A percentile compares a stretch with the other conserved stretches of the same genome.
Evolutionary conservation across 2,113 vertebrate species (phyloP).

Genomic region (Egretta garzetta): DNA sequence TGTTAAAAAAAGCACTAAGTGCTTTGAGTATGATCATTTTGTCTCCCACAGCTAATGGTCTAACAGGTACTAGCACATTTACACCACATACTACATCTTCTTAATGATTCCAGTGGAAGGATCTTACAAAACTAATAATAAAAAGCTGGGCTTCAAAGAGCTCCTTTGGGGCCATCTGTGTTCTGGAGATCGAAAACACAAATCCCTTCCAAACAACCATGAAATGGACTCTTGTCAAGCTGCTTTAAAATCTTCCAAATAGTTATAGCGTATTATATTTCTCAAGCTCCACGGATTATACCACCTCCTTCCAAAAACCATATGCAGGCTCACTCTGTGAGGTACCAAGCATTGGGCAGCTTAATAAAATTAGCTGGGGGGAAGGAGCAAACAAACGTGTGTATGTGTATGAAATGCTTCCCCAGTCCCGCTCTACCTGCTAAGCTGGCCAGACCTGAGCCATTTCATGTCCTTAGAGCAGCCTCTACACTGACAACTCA

Average conservation of each 20-base stretch:
- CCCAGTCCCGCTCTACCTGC: not conserved
- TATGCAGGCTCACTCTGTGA: rapidly evolving
- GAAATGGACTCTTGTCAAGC: constrained; percentile 26
- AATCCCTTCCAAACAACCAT: constrained; percentile 27
- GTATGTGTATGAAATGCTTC: not conserved
- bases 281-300: not conserved
- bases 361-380: not conserved
- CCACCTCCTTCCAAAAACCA: not conserved
- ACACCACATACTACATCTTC: constrained; percentile 22
- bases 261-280: not conserved
- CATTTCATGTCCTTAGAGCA: not conserved
- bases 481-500: rapidly evolving
- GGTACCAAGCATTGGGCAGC: not conserved
- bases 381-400: not conserved
- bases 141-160: constrained; percentile 42
- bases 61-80: constrained; percentile 5
- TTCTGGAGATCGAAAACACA: constrained; percentile 43
- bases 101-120: constrained; percentile 38
- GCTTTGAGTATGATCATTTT: not conserved
- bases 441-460: not conserved
- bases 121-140: constrained; percentile 32
- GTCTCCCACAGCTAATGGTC: constrained; percentile 17
- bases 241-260: not conserved
- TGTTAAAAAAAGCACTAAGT: constrained; percentile 20
- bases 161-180: not conserved